Evolutionary conservation across 37 sponge, comb jelly and placozoan genomes (phyloP).

Genomic region (Theonella swinhoei): DNA sequence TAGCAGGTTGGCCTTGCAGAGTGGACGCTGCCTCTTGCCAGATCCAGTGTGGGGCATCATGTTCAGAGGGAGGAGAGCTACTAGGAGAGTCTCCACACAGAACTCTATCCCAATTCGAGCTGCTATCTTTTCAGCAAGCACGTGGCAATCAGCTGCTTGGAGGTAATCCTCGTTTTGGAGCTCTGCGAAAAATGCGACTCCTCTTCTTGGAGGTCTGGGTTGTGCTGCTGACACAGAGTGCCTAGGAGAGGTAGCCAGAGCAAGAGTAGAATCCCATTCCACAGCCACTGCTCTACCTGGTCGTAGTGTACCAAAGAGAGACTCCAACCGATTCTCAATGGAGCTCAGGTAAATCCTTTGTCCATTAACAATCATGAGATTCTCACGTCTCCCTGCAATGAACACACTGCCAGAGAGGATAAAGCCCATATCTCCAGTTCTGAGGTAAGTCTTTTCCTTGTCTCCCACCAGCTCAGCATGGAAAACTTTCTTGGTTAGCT

Average conservation of each 20-base stretch:
- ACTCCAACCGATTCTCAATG: conserved; percentile 25
- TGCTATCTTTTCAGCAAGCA: conserved; percentile 4
- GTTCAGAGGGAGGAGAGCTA: conserved; percentile 8
- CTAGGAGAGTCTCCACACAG: conserved; percentile 3
- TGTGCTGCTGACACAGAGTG: neutral
- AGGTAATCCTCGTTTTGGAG: neutral
- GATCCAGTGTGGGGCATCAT: conserved; percentile 40
- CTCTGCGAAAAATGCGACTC: conserved; percentile 15
- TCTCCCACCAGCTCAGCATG: conserved; percentile 13
- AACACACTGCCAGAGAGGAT: conserved; percentile 27
- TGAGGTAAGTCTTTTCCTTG: conserved; percentile 28
- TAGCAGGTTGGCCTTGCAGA: conserved; percentile 4
- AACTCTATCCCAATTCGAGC: conserved; percentile 13
- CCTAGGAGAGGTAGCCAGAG: neutral
- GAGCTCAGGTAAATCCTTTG: conserved; percentile 35
- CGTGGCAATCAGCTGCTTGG: neutral
- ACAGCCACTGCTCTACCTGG: conserved; percentile 36
- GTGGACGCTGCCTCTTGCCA: conserved; percentile 28
- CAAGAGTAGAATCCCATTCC: conserved; percentile 5
- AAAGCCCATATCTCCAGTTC: conserved; percentile 62
- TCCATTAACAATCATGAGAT: conserved; percentile 43
- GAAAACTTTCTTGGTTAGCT: conserved; percentile 19
- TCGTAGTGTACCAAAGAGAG: neutral
- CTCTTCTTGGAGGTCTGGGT: neutral
- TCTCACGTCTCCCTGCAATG: conserved; percentile 23